Evolutionary conservation across 2,113 vertebrate species (phyloP).

Genomic region (Syngnathoides biaculeatus): DNA sequence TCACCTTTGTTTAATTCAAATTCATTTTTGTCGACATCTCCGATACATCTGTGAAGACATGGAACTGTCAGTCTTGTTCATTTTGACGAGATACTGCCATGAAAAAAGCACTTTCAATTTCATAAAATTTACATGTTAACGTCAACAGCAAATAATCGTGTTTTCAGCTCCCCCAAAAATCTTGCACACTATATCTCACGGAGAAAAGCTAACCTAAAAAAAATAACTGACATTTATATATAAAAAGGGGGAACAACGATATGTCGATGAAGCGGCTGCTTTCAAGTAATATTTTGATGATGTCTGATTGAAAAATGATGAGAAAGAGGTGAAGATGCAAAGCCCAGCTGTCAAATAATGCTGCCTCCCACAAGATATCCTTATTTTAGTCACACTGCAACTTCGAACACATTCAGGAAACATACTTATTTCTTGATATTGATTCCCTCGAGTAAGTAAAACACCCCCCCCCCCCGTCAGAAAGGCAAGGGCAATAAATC

Average conservation of each 20-base stretch:
- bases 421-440: background rate
- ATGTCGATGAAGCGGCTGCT: too few relatives aligned
- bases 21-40: too few relatives aligned
- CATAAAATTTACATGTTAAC: background rate
- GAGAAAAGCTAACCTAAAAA: too few relatives aligned
- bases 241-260: too few relatives aligned
- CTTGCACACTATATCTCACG: too few relatives aligned
- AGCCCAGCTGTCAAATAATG: too few relatives aligned
- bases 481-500: slow-evolving; percentile 13
- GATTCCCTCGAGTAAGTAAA: background rate
- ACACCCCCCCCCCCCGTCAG: too few relatives aligned
- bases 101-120: background rate
- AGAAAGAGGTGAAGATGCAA: too few relatives aligned
- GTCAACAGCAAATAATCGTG: background rate
- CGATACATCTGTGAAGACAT: background rate
- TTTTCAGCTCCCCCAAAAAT: too few relatives aligned
- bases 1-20: background rate
- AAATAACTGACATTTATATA: too few relatives aligned
- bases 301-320: too few relatives aligned
- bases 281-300: too few relatives aligned
- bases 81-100: background rate
- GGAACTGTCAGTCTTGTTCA: background rate
- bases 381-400: background rate
- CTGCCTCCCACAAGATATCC: background rate
- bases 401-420: background rate